phyloP scores from a whole-genome alignment of 2,113 vertebrate species.

The Haplotaxodon microlepis region DNA sequence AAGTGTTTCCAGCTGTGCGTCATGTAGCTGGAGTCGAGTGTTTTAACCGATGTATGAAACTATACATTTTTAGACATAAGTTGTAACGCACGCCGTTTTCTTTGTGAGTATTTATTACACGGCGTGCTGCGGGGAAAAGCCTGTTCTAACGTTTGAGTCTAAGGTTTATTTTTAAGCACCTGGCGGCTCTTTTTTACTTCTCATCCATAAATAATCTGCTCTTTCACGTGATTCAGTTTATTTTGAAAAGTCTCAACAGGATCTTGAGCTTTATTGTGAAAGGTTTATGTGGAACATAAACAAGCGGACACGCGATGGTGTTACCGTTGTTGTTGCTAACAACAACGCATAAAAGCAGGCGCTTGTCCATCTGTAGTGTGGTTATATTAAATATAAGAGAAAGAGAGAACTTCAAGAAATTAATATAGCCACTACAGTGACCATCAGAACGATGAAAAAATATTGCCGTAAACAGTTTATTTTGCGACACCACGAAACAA shows the following conservation, averaged over 20 bases:
- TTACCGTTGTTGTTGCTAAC: not conserved
- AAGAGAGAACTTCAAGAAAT: too few species aligned
- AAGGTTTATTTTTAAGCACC: accelerated
- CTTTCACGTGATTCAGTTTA: not conserved
- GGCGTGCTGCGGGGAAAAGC: accelerated
- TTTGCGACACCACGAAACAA: not conserved
- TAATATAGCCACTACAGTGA: not conserved
- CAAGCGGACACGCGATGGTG: not conserved
- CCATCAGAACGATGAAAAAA: accelerated
- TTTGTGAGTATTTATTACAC: too few species aligned
- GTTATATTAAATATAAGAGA: too few species aligned
- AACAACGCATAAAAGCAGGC: accelerated
- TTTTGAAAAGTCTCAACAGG: not conserved
- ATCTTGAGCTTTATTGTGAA: not conserved
- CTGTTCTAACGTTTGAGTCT: too few species aligned
- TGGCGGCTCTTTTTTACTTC: too few species aligned
- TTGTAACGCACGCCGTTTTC: too few species aligned
- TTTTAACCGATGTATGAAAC: not conserved
- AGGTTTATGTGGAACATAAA: not conserved
- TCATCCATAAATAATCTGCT: not conserved
- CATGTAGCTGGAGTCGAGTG: not conserved
- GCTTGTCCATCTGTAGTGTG: accelerated
- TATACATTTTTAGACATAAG: not conserved
- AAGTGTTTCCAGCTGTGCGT: not conserved
- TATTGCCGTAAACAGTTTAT: not conserved